Base-by-base conservation (phyloP, 2,113 vertebrate genomes). In the Phalacrocorax pelagicus region DNA sequence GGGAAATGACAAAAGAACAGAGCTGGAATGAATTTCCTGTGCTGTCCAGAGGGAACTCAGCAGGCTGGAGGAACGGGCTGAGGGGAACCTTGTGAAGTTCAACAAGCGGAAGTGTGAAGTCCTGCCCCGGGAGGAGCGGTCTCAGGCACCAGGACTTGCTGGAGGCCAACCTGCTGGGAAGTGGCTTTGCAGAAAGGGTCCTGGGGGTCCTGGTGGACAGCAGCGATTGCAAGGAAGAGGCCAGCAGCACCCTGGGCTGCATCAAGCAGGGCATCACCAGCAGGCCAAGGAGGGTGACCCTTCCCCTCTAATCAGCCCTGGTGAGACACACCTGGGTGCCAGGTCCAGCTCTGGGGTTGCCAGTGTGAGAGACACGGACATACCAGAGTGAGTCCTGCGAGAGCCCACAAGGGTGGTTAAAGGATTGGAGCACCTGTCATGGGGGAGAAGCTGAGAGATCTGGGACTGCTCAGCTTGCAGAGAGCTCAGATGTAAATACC, bases 81-180 rank as follows among this genome's bases (percentile, higher is more conserved):
- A 5, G 2, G 17, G 66, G 26, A 42, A 24, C 10, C 24, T 36
- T 10, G 1, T 0, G 1, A 40, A 70, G 36, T 40, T 77, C 58
- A 52, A 4, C 7, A 19, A 62, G 72, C 13, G 9, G 4, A 61
- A 61, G 5, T 5, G 12, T 24, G 40, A 21, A 6, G 10, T 70
- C 22, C 58, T 30, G 13, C 15, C 10, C 3, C 42, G 15, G 40
- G 29, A 89, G 30, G 34, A 62, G 6, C 21, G 81, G 15, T 36
- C 7, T 9, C 15, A 2, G 2, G 42, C 47, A 7, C 27, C 8
- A 13, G 18, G 36, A 42, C 51, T 6, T 29, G 42, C 42, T 40
- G 34, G 15, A 29, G 11, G 17, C 15, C 21, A 32, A 0, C 29
- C 36, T 0, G 0, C 46, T 42, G 67, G 38, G 30, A 61, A 65